A percentile compares a stretch with the other conserved stretches of the same genome.
Conservation (phyloP, 2,888 invertebrate species). For the Callosobruchus maculatus region DNA sequence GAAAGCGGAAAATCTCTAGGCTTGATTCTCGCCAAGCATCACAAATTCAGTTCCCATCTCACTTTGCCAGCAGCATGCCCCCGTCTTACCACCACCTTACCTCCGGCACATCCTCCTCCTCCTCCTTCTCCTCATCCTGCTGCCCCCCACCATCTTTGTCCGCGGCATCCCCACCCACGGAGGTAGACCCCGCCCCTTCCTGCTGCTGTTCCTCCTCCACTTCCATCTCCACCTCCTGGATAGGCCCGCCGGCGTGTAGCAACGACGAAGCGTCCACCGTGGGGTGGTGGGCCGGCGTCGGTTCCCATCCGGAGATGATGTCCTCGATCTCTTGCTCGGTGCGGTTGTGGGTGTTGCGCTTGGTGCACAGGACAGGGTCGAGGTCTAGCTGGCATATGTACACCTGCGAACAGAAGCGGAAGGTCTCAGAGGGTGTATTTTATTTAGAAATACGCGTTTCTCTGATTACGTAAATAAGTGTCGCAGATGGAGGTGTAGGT, state of each 20-base stretch:
- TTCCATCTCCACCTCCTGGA: slow-evolving; percentile 84
- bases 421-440: no score
- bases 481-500: no score
- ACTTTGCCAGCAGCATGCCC: no score
- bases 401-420: slow-evolving; percentile 74
- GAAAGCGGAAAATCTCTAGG: no score
- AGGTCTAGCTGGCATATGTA: slow-evolving; percentile 86
- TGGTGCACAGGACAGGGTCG: slow-evolving; percentile 73
- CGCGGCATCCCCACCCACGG: no score
- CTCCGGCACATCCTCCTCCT: background rate
- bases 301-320: slow-evolving; percentile 68
- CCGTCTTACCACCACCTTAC: background rate
- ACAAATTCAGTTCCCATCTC: no score
- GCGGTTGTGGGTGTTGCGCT: slow-evolving; percentile 82
- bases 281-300: slow-evolving; percentile 77
- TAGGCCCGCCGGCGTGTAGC: slow-evolving; percentile 73
- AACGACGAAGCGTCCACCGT: slow-evolving; percentile 78
- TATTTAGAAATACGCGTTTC: no score
- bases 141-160: background rate
- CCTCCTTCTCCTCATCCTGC: background rate
- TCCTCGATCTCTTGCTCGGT: slow-evolving; percentile 72
- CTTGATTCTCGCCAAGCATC: no score
- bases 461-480: no score
- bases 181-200: no score
- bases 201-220: slow-evolving; percentile 47